Percentiles rank a stretch among this genome's conserved stretches.
phyloP scores from a whole-genome alignment of 2,888 invertebrate species.

The Chymomyza amoena region DNA sequence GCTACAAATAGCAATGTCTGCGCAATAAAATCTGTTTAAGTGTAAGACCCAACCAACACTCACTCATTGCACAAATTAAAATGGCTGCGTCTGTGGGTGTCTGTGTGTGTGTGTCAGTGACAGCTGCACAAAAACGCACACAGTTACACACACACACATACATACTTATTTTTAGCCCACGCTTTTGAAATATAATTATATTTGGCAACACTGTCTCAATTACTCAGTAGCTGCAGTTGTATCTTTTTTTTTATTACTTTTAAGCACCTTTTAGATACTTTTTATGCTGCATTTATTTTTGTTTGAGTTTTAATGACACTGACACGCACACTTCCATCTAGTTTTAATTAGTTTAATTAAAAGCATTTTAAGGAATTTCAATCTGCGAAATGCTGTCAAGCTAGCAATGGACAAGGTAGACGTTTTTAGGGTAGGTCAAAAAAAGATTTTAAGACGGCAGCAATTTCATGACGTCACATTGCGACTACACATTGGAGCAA shows the following conservation, averaged over 20 bases:
- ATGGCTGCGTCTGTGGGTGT: neutral
- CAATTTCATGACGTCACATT: too few species aligned
- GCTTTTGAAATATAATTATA: neutral
- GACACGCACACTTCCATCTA: neutral
- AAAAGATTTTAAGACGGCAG: neutral
- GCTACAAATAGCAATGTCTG: conserved; percentile 6
- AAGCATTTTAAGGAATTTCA: neutral
- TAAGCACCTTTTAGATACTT: neutral
- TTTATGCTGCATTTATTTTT: neutral
- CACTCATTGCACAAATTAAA: neutral
- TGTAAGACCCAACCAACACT: neutral
- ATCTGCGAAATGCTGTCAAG: neutral
- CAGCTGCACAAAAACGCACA: conserved; percentile 27
- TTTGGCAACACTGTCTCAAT: neutral
- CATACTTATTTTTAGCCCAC: neutral
- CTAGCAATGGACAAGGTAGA: neutral
- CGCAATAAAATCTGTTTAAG: neutral
- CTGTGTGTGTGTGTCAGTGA: neutral
- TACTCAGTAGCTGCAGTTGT: neutral
- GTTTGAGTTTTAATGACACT: neutral
- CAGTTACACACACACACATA: neutral
- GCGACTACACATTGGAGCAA: too few species aligned
- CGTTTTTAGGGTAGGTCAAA: neutral
- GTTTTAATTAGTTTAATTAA: neutral
- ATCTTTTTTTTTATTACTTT: neutral